Base-by-base conservation (phyloP, 2,113 vertebrate genomes). In the Platichthys flesus region DNA sequence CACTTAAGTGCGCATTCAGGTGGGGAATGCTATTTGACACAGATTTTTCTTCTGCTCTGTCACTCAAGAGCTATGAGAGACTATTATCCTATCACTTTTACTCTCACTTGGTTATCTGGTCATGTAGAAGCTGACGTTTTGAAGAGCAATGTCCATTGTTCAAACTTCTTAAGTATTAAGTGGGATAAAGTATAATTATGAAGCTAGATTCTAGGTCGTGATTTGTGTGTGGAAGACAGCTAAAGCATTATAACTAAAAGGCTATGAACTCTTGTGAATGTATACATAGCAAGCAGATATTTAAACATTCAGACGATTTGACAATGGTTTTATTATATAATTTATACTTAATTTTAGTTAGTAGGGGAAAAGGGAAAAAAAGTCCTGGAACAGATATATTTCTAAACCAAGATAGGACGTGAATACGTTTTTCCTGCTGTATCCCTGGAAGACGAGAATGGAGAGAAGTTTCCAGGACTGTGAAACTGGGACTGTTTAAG, bases 361-460 rank as follows among this genome's bases (percentile, higher is more conserved):
- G 15, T 15, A 54, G 55, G 58, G 14, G 51, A 45, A 66, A 71
- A 71, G 54, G 37, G 42, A 74, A 79, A 77, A 76, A 18, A 75
- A 70, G 5, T 51, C 24, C 21, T 65, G 52, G 54, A 71, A 52
- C 21, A 45, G 35, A 54, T 40, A 26, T 14, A 51, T 62, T 49
- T 63, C 71, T 51, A 78, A 83, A 59, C 45, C 2, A 52, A 62
- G 78, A 86, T 81, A 83, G 31, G 31, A 31, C 6, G 72, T 77
- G 76, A 83, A 78, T 85, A 66, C 20, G 24, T 77, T 83, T 90
- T 85, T 85, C 82, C 86, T 86, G 81, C 76, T 67, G 51, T 71
- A 59, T 78, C 74, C 21, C 65, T 76, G 82, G 79, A 77, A 82
- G 66, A 72, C 5, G 61, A 87, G 79, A 86, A 26, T 0, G 40